Base-by-base conservation (phyloP, 1,140 invertebrate genomes). In the Oryctes rhinoceros region DNA sequence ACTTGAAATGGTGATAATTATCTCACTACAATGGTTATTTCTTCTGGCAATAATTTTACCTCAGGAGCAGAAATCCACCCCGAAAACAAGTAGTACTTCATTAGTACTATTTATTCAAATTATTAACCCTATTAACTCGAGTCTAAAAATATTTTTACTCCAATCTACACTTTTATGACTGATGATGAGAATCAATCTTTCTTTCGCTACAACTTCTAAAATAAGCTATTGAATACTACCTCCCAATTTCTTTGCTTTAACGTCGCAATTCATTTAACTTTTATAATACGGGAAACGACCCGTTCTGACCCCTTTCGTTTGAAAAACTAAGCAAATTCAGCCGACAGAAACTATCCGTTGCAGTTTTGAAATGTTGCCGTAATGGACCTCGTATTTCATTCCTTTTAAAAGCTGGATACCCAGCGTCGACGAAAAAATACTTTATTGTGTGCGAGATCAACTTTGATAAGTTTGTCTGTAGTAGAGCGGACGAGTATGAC, bases 301-400 rank as follows among this genome's bases (percentile, higher is more conserved):
- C 15, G 4, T n/a, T 59, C 53, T 6, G 18, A 59, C 53, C 53
- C 15, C 53, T n/a, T 18, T 59, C 49, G 49, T 0, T 15, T 59
- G 13, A 15, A 59, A 59, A 6, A 59, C 53, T 59, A 59, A 59
- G 53, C 53, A 59, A 59, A 59, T 59, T 59, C 53, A 59, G 53
- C n/a, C 53, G 15, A 18, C 53, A 59, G 53, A 59, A 59, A 59
- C 53, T 59, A 59, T 59, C 53, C 53, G 15, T 59, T 15, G 53
- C 53, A 59, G 53, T 59, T 59, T 59, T 59, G 53, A 59, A 59
- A 59, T 59, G 53, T 59, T 18, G 15, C 53, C 18, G 53, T 59
- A 59, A 59, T 59, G 53, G 53, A 59, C 53, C 53, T 59, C 53
- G 18, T 59, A 15, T 59, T 59, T 59, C 18, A 59, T 59, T 59